Evolutionary conservation across 1,140 invertebrate species (phyloP), one percentile per base, ranked within the genome.

Genomic region (Odontomachus brunneus): DNA sequence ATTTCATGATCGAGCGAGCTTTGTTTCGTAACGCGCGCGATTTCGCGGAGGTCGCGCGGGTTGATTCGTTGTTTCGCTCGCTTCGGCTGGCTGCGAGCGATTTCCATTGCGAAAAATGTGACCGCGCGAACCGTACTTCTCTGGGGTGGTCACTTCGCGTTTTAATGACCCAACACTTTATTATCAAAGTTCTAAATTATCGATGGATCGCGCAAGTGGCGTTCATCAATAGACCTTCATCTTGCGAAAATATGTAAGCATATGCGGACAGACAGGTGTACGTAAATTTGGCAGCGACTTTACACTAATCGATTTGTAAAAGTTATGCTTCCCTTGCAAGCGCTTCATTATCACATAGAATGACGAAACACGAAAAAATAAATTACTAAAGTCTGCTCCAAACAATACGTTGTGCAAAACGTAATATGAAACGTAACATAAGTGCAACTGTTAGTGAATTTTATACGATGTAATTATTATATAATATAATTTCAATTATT

Each of bases 1-100:
- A 91, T 92, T 91, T 91, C 87, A 92, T 89, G 87, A 91, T 91
- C 88, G 90, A 89, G 86, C 84, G 85, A 89, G 90, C 89, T 92
- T 90, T 92, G 90, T 92, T 89, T 88, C 86, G 75, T 80, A 83
- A 80, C 75, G 75, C 75, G 65, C 75, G 75, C 75, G 75, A 80
- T 80, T 80, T 80, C 75, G 75, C 75, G 75, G 75, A 80, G 75
- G 75, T 71, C 65, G 75, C 51, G 65, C 65, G 75, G 75, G 51
- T 80, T 71, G 75, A 80, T 82, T 74, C 86, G 85, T 78, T 83
- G 72, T 72, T 78, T 78, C 74, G 74, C 49, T 44, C 75, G 75
- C 49, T 67, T 66, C 51, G 78, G 12, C 33, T 57, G 65, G 14
- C 29, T 33, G 26, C 78, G 22, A 60, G 51, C 78, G 69, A 72